phyloP scores from a whole-genome alignment of 2,888 invertebrate species.

The Acronicta aceris region DNA sequence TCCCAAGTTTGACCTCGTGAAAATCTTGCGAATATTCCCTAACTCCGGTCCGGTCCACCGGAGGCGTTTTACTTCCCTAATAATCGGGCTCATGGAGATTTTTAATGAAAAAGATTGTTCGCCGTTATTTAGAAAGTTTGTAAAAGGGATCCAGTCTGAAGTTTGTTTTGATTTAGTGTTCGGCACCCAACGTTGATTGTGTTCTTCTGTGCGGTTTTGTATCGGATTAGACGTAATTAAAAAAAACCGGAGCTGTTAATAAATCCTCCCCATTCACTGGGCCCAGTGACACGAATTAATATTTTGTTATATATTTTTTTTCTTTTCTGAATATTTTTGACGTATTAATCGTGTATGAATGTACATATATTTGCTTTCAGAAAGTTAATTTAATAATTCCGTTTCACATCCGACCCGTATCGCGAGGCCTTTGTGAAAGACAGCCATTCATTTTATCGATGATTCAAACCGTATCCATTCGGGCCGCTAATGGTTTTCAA shows the following conservation, averaged over 20 bases:
- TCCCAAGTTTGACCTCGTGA: conserved; percentile 88
- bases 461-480: conserved; percentile 75
- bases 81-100: conserved; percentile 87
- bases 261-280: conserved; percentile 49
- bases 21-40: conserved; percentile 82
- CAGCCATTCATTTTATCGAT: conserved; percentile 77
- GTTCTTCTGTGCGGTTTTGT: conserved; percentile 82
- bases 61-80: conserved; percentile 87
- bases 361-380: conserved; percentile 52
- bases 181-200: conserved; percentile 78
- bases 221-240: conserved; percentile 81
- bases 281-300: conserved; percentile 49
- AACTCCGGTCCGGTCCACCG: conserved; percentile 78
- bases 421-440: conserved; percentile 72
- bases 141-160: conserved; percentile 84
- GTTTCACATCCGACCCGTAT: conserved; percentile 69
- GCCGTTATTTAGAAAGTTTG: conserved; percentile 87
- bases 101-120: conserved; percentile 89
- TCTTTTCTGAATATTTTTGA: conserved; percentile 14
- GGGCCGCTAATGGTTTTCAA: conserved; percentile 82
- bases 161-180: conserved; percentile 88
- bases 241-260: conserved; percentile 64
- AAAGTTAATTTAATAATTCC: conserved; percentile 66
- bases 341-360: conserved; percentile 21
- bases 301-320: conserved; percentile 29